These are phyloP conservation scores for Polypedilum vanderplanki DNA, from an alignment of 1,140 invertebrate genomes.

Conservation along the genomic window DNA sequence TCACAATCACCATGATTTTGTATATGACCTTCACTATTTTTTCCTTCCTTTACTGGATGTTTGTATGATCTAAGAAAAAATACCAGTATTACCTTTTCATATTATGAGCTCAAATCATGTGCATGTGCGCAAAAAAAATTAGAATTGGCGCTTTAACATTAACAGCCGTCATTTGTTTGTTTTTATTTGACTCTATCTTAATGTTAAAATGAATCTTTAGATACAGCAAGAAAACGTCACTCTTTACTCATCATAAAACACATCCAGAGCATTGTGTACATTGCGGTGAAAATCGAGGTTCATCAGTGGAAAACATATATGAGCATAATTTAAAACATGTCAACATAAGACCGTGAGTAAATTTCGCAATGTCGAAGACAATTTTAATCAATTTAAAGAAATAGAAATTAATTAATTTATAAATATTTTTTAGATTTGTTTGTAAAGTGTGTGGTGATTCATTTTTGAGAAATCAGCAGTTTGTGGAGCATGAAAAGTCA, in stretches of 20 bases:
- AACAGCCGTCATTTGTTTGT: too few species aligned
- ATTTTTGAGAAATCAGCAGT: slow-evolving; percentile 14
- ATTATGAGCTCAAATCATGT: too few species aligned
- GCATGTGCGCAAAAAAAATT: too few species aligned
- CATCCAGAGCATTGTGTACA: slow-evolving; percentile 15
- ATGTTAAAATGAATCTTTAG: too few species aligned
- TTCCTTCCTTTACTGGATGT: neutral
- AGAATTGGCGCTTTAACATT: too few species aligned
- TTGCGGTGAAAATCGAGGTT: slow-evolving; percentile 11
- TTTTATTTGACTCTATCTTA: neutral
- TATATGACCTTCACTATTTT: neutral
- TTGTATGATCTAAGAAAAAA: slow-evolving; percentile 6
- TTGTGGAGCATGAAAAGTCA: slow-evolving; percentile 2
- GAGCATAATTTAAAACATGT: slow-evolving; percentile 19
- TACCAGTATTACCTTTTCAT: neutral
- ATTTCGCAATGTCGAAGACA: neutral
- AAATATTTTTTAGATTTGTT: neutral
- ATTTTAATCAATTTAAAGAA: too few species aligned
- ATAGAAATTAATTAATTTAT: too few species aligned
- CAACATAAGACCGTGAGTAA: neutral
- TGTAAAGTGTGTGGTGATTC: slow-evolving; percentile 21
- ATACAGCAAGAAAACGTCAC: slow-evolving; percentile 23
- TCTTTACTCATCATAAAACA: slow-evolving; percentile 17
- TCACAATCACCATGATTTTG: neutral
- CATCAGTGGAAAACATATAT: neutral